phyloP scores from a whole-genome alignment of 2,113 vertebrate species.

The Peucedramus taeniatus region DNA sequence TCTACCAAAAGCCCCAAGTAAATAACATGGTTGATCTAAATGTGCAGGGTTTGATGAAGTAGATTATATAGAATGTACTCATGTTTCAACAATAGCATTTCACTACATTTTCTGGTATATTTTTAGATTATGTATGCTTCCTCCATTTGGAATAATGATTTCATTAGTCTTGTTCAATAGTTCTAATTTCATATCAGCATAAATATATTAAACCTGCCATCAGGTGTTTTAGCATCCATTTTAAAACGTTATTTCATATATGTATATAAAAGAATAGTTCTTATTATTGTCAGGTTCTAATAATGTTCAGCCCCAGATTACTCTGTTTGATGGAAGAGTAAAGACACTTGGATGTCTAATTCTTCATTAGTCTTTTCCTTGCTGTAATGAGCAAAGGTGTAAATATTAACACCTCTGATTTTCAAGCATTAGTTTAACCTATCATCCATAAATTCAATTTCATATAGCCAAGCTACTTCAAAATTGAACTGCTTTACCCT shows the following conservation, averaged over 20 bases:
- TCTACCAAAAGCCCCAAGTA: slow-evolving; percentile 20
- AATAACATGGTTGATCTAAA: not conserved
- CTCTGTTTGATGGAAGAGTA: slow-evolving; percentile 55
- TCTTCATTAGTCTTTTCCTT: slow-evolving; percentile 73
- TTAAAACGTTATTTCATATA: not conserved
- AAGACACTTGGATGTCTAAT: slow-evolving; percentile 63
- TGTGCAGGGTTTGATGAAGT: not conserved
- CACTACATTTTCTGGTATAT: not conserved
- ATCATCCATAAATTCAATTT: slow-evolving; percentile 59
- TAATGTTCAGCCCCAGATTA: slow-evolving; percentile 63
- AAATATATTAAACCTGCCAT: not conserved
- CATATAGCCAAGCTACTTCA: slow-evolving; percentile 38
- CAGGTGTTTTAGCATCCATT: not conserved
- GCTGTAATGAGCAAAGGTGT: slow-evolving; percentile 72
- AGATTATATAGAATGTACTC: not conserved
- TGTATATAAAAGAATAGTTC: not conserved
- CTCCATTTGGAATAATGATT: not conserved
- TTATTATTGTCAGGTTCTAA: slow-evolving; percentile 36
- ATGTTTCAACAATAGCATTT: not conserved
- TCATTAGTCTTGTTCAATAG: not conserved
- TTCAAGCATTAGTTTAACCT: slow-evolving; percentile 63
- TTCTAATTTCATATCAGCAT: not conserved
- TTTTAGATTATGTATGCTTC: not conserved
- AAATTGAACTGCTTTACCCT: slow-evolving; percentile 39
- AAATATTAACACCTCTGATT: slow-evolving; percentile 74